These are phyloP conservation scores for Anser brachyrhynchus DNA, from an alignment of 2,113 vertebrate genomes.

Conservation along the genomic window DNA sequence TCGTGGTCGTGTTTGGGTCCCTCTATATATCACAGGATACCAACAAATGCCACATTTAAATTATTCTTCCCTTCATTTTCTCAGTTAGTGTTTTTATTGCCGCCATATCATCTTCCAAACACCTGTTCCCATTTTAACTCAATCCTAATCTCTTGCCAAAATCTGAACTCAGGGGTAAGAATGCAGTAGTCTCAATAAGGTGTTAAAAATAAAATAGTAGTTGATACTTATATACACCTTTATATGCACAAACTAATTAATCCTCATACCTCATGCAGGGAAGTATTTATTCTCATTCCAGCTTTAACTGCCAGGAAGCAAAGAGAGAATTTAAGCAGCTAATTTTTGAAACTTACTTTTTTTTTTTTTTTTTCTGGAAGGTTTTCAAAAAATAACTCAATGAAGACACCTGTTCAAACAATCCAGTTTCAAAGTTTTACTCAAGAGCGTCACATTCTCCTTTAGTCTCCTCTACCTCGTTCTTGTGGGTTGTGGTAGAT, in stretches of 20 bases:
- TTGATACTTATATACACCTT: conserved; percentile 47
- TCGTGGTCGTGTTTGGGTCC: not conserved
- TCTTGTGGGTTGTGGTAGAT: not conserved
- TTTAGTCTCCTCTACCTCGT: not conserved
- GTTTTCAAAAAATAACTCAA: not conserved
- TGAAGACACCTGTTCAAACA: not conserved
- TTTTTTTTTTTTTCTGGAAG: not conserved
- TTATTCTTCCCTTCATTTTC: not conserved
- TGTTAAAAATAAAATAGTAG: conserved; percentile 63
- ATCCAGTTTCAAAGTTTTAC: not conserved
- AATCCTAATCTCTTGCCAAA: conserved; percentile 44
- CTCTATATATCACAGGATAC: not conserved
- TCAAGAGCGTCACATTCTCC: not conserved
- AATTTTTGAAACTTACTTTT: conserved; percentile 19
- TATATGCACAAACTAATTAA: conserved; percentile 61
- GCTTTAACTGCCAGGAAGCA: conserved; percentile 60
- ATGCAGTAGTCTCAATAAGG: conserved; percentile 22
- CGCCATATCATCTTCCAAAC: conserved; percentile 19
- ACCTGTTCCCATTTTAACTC: conserved; percentile 46
- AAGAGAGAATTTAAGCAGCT: conserved; percentile 40
- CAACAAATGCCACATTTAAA: not conserved
- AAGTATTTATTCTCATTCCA: conserved; percentile 54
- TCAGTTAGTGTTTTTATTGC: conserved; percentile 18
- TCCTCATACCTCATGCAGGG: conserved; percentile 47
- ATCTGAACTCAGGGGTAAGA: conserved; percentile 6